Base-by-base conservation (phyloP, 2,113 vertebrate genomes). In the Vulpes lagopus region DNA sequence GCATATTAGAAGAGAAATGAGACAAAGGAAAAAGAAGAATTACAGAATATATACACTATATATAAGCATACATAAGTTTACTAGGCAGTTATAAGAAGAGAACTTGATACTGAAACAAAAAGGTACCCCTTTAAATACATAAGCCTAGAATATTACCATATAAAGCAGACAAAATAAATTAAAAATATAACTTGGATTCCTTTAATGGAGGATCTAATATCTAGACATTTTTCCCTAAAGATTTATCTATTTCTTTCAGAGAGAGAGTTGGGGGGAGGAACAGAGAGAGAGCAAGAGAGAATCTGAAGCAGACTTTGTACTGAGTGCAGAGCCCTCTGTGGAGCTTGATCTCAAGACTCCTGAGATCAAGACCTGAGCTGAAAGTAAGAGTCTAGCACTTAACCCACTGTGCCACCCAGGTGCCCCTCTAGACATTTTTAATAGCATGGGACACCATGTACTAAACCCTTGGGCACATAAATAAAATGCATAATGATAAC, bases 1-100 rank as follows among this genome's bases (percentile, higher is more conserved):
- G 27, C 57, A 78, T 43, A 73, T 86, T 87, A 65, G 95, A 91
- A 83, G 30, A 96, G 80, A 14, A 82, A 71, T 64, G 55, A 89
- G 51, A 82, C 38, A 65, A 92, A 80, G 59, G 38, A 73, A 85
- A 84, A 60, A 85, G n/a, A 60, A 69, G 55, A 91, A 80, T 25
- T 92, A 35, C 20, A 83, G 65, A 81, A 30, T 73, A 59, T 16
- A 60, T 27, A 49, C 1, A 20, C n/a, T 38, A 35, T 43, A 67
- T n/a, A 30, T 3, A 32, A 69, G 53, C 17, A 49, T 16, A 25
- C 32, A 22, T 55, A 57, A 65, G 19, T 15, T 53, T 57, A 87
- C 11, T 8, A 62, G 9, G 8, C 11, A 73, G 59, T 88, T 38
- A n/a, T 17, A 43, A 65, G 49, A 23, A 89, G 22, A 93, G 43